Base-by-base conservation (phyloP, 2,113 vertebrate genomes). In the Melanotaenia duboulayi region DNA sequence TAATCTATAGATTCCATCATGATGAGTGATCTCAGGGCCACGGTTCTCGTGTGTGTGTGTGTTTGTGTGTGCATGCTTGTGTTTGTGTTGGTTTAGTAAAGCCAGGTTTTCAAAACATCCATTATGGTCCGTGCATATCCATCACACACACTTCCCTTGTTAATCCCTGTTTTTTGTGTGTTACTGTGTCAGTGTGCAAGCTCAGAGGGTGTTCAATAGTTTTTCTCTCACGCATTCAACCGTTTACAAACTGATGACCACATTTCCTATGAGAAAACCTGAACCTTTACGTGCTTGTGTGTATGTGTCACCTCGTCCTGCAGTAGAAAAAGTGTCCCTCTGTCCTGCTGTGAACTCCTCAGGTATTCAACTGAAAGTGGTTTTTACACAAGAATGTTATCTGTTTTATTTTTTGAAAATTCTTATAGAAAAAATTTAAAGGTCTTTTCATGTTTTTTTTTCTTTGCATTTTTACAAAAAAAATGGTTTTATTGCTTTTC, bases 201-300 rank as follows among this genome's bases (percentile, higher is more conserved):
- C 23, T 48, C 35, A 48, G 44, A 52, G 42, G 73, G 54, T 74
- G 48, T 81, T 46, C n/a, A 23, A n/a, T 44, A 23, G 72, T 77
- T 63, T 70, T 28, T 64, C 20, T 23, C 51, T 13, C 48, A 39
- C 59, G 54, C 62, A 51, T 71, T 80, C 51, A 49, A 20, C 50
- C 17, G 5, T 87, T 73, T 80, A 66, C 40, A 80, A 87, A 91
- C 70, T 52, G 79, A 87, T 92, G 90, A 91, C 86, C 72, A 44
- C 83, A 80, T 79, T 72, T 80, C 71, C 74, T 74, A 58, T 77
- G 22, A 25, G 62, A 52, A 23, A 55, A 28, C 6, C 1, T 58
- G 25, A 77, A 44, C 17, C 17, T 48, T 19, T 48, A 42, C 13
- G 4, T 62, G 40, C 63, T 64, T 76, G 50, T 78, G 50, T 23